Conservation (phyloP, 2,113 vertebrate genomes). For the Edolisoma coerulescens region DNA sequence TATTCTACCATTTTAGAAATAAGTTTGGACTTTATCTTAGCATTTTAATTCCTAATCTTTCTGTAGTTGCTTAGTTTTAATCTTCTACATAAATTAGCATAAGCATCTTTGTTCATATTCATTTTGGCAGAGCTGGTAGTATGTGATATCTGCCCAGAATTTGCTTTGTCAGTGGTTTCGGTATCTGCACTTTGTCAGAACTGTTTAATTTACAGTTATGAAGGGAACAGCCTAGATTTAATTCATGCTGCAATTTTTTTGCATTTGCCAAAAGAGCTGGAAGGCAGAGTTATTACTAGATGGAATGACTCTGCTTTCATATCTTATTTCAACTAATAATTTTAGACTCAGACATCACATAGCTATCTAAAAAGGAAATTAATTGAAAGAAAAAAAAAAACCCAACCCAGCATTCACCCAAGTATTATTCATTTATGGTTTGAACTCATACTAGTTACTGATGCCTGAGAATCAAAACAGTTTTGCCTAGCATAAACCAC, state of each 20-base stretch:
- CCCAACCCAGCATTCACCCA: background rate
- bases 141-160: background rate
- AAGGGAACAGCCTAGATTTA: background rate
- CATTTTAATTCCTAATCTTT: background rate
- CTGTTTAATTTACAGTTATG: slow-evolving; percentile 9
- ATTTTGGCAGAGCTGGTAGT: background rate
- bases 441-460: background rate
- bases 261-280: slow-evolving; percentile 9
- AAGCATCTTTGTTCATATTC: background rate
- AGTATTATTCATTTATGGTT: background rate
- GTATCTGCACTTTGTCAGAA: slow-evolving; percentile 10
- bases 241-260: background rate
- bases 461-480: background rate
- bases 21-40: background rate
- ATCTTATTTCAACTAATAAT: slow-evolving; percentile 42
- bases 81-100: background rate
- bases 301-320: background rate
- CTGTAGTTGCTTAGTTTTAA: background rate
- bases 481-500: background rate
- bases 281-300: slow-evolving; percentile 20
- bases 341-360: slow-evolving; percentile 9
- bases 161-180: slow-evolving; percentile 12
- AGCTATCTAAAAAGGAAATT: slow-evolving; percentile 44
- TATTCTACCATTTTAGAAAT: background rate
- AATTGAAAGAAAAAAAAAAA: background rate